A percentile compares a stretch with the other conserved stretches of the same genome.
phyloP scores from a whole-genome alignment of 2,797 vertebrate genomes.

The Coendou prehensilis region DNA sequence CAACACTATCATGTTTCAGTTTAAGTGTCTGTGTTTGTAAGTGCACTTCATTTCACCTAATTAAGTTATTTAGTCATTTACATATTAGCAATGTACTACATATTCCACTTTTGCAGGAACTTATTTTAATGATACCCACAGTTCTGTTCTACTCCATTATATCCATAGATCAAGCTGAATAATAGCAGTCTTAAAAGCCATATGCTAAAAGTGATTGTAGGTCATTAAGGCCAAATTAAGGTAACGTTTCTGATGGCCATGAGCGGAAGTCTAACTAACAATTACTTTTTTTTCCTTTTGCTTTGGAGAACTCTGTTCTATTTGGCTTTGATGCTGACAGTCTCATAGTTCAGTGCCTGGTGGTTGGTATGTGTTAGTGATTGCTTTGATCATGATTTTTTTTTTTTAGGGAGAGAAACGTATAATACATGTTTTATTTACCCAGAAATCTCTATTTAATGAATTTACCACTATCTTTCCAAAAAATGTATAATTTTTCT shows the following conservation, averaged over 20 bases:
- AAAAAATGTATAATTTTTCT: neutral
- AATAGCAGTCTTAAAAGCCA: constrained; percentile 86
- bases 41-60: constrained; percentile 91
- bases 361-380: constrained; percentile 62
- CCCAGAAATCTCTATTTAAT: constrained; percentile 38
- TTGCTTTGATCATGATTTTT: constrained; percentile 62
- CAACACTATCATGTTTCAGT: constrained; percentile 84
- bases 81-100: constrained; percentile 87
- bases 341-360: constrained; percentile 55
- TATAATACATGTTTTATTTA: constrained; percentile 16
- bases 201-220: constrained; percentile 84
- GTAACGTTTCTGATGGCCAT: constrained; percentile 85
- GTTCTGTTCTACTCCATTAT: constrained; percentile 86
- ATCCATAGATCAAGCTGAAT: constrained; percentile 88
- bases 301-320: constrained; percentile 70
- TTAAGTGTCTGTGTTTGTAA: constrained; percentile 88
- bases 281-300: constrained; percentile 74
- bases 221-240: constrained; percentile 85
- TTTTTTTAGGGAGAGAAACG: constrained; percentile 41
- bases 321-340: constrained; percentile 80
- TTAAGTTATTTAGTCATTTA: constrained; percentile 91
- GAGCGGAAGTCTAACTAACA: constrained; percentile 82
- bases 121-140: constrained; percentile 86
- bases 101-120: constrained; percentile 88
- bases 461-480: neutral